These are phyloP conservation scores for Arizona elegans DNA, from an alignment of 2,113 vertebrate genomes.

Conservation along the genomic window DNA sequence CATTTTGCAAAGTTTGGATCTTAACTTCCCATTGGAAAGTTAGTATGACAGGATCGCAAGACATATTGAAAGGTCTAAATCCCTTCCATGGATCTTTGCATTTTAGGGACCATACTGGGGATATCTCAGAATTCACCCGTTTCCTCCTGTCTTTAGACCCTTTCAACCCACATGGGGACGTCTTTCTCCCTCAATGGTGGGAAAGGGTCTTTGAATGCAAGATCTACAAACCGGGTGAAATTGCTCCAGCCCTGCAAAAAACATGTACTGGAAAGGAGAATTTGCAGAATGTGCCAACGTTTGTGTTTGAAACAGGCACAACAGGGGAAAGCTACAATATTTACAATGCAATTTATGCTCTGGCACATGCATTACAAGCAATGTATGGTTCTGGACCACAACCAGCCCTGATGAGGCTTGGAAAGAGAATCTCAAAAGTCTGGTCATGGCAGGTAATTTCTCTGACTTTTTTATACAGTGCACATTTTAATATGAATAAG, in stretches of 20 bases:
- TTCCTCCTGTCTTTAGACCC: not conserved
- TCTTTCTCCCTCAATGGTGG: not conserved
- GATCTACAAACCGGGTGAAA: not conserved
- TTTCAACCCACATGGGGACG: not conserved
- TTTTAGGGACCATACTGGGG: not conserved
- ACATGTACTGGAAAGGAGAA: not conserved
- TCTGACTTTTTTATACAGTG: not conserved
- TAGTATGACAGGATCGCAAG: not conserved
- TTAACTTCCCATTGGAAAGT: not conserved
- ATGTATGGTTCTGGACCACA: not conserved
- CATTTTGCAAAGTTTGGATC: not conserved
- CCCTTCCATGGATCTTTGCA: too few relatives aligned
- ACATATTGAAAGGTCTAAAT: not conserved
- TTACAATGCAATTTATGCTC: not conserved
- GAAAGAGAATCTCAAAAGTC: not conserved
- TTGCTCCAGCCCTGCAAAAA: fast-evolving
- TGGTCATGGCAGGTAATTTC: not conserved
- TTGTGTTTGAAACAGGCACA: not conserved
- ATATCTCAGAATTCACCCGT: not conserved
- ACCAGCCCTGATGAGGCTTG: not conserved
- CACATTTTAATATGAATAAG: too few relatives aligned
- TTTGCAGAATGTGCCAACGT: not conserved
- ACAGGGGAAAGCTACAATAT: not conserved
- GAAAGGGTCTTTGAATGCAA: not conserved
- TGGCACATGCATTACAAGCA: not conserved